These are phyloP conservation scores for Mormyrus hasselquistii DNA, from an alignment of 2,797 vertebrate species.

Conservation along the genomic window DNA sequence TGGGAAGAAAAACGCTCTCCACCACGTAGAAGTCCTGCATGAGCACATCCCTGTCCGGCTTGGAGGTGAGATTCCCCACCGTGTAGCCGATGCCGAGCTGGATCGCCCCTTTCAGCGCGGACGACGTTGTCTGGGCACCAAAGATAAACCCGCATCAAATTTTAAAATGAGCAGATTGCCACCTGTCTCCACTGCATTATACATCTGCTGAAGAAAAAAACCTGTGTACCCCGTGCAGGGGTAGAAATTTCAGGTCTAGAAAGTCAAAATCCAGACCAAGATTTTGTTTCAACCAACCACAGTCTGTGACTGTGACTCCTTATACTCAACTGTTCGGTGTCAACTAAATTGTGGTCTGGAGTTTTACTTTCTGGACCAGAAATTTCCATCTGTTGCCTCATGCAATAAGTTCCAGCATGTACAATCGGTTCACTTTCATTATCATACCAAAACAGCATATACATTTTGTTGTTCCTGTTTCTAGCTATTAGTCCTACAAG, in stretches of 20 bases:
- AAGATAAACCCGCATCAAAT: conserved; percentile 26
- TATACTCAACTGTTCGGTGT: neutral
- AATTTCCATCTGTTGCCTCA: neutral
- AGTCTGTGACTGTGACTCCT: neutral
- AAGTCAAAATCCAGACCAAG: neutral
- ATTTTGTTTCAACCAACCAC: neutral
- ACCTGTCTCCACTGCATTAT: neutral
- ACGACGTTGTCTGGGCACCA: conserved; percentile 81
- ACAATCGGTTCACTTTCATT: neutral
- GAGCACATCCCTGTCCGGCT: conserved; percentile 94
- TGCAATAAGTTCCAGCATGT: neutral
- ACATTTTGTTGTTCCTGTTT: neutral
- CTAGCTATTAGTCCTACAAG: neutral
- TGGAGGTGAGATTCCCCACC: conserved; percentile 93
- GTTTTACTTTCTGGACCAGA: neutral
- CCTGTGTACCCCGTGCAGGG: neutral
- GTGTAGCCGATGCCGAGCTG: conserved; percentile 96
- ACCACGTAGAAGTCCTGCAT: conserved; percentile 99
- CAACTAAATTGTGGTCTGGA: neutral
- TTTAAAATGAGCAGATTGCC: conserved; percentile 26
- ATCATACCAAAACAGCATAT: neutral
- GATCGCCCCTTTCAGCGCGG: conserved; percentile 92
- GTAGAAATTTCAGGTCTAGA: neutral
- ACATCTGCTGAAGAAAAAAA: neutral
- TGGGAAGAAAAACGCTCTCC: conserved; percentile 94